These are phyloP conservation scores for Lota lota DNA, from an alignment of 2,113 vertebrate species.

Conservation along the genomic window DNA sequence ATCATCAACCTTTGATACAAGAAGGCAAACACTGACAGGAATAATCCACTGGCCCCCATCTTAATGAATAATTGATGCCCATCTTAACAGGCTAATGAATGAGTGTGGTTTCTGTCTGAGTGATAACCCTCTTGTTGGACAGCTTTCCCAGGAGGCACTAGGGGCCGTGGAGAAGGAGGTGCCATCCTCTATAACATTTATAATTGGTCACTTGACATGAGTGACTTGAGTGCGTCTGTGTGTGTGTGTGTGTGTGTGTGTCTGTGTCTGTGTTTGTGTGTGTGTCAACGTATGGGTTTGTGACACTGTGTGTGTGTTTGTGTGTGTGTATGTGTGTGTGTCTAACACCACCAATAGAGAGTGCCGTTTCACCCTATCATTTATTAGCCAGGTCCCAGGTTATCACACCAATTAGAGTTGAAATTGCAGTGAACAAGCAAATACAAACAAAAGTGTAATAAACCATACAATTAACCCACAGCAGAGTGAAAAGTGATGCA, in stretches of 20 bases:
- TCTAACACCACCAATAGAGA: constrained; percentile 43
- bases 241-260: constrained; percentile 59
- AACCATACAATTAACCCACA: constrained; percentile 30
- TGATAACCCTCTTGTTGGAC: constrained; percentile 69
- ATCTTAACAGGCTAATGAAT: constrained; percentile 75
- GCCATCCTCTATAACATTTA: constrained; percentile 72
- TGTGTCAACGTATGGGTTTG: constrained; percentile 61
- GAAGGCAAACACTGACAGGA: constrained; percentile 61
- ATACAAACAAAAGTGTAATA: constrained; percentile 41
- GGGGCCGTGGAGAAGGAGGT: constrained; percentile 64
- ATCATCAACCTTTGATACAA: constrained; percentile 69
- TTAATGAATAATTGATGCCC: constrained; percentile 76
- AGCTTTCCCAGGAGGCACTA: constrained; percentile 66
- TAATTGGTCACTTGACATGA: constrained; percentile 79
- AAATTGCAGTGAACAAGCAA: constrained; percentile 44
- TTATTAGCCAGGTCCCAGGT: constrained; percentile 65
- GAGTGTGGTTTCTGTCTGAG: constrained; percentile 74
- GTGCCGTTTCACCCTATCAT: constrained; percentile 60
- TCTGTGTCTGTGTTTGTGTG: constrained; percentile 56
- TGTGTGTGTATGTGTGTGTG: constrained; percentile 59
- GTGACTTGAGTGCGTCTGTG: constrained; percentile 60
- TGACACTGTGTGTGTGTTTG: constrained; percentile 51
- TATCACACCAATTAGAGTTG: constrained; percentile 63
- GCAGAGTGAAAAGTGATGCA: too few species aligned
- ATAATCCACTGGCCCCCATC: constrained; percentile 68